These are phyloP conservation scores for Muraenolepis orangiensis DNA, from an alignment of 2,797 vertebrate species.

Conservation along the genomic window DNA sequence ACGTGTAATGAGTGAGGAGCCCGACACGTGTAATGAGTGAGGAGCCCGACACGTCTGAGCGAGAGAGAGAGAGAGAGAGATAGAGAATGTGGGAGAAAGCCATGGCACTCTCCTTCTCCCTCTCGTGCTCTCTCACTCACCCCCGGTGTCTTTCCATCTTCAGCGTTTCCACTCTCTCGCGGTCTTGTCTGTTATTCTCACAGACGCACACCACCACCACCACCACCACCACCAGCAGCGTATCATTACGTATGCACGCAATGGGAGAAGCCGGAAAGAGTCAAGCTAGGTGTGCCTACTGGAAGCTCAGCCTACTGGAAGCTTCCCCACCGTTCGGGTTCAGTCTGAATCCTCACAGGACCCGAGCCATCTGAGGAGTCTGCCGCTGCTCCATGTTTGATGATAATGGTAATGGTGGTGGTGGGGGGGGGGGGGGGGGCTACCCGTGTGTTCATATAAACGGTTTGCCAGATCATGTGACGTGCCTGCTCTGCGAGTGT, in stretches of 20 bases:
- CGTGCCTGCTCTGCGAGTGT: constrained; percentile 48
- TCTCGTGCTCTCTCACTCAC: too few relatives aligned
- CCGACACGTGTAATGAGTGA: constrained; percentile 51
- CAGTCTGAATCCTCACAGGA: background rate
- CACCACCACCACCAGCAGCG: background rate
- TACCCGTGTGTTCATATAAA: constrained; percentile 66
- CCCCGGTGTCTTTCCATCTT: background rate
- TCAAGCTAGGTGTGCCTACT: background rate
- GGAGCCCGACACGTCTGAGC: constrained; percentile 28
- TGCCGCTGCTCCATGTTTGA: background rate
- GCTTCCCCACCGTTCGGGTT: constrained; percentile 14
- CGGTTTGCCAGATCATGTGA: constrained; percentile 61
- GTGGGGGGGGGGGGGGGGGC: constrained; percentile 2
- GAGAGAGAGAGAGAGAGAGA: constrained; percentile 10
- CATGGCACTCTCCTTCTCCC: background rate
- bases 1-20: constrained; percentile 54
- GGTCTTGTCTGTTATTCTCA: background rate
- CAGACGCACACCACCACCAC: background rate
- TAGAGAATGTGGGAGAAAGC: constrained; percentile 8
- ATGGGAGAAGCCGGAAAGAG: background rate
- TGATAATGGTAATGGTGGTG: background rate
- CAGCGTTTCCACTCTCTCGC: background rate
- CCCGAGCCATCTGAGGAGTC: background rate
- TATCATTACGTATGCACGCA: background rate
- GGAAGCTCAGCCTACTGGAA: background rate